A percentile compares a stretch with the other conserved stretches of the same genome.
Conservation (phyloP, 1,140 invertebrate species). For the Pseudoatta argentina region DNA sequence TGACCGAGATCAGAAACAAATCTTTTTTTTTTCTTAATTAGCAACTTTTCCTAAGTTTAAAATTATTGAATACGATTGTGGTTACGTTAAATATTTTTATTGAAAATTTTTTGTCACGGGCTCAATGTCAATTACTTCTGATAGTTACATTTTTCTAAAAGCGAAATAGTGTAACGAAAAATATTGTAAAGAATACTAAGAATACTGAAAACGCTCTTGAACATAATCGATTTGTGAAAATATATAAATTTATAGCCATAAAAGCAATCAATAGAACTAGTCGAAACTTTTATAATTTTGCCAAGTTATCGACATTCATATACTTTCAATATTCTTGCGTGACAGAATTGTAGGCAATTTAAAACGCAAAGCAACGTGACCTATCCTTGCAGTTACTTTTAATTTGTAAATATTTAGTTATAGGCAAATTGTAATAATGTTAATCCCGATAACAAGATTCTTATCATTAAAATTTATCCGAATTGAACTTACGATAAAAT, state of each 20-base stretch:
- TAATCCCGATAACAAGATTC: not conserved
- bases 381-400: not conserved
- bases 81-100: not conserved
- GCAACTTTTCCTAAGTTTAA: not conserved
- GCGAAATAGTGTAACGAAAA: not conserved
- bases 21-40: not conserved
- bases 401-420: not conserved
- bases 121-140: not conserved
- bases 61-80: not conserved
- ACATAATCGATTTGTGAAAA: not conserved
- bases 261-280: not conserved
- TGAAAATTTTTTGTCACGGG: not conserved
- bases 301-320: not conserved
- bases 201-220: not conserved
- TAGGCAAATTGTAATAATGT: not conserved
- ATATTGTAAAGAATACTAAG: not conserved
- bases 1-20: slow-evolving; percentile 20
- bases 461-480: not conserved
- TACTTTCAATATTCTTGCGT: not conserved
- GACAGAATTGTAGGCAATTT: not conserved
- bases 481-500: not conserved
- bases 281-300: not conserved
- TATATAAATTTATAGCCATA: not conserved
- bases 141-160: not conserved
- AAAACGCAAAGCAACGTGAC: not conserved